Evolutionary conservation across 2,797 vertebrate species (phyloP).

Genomic region (Cynodonichthys magdalenae): DNA sequence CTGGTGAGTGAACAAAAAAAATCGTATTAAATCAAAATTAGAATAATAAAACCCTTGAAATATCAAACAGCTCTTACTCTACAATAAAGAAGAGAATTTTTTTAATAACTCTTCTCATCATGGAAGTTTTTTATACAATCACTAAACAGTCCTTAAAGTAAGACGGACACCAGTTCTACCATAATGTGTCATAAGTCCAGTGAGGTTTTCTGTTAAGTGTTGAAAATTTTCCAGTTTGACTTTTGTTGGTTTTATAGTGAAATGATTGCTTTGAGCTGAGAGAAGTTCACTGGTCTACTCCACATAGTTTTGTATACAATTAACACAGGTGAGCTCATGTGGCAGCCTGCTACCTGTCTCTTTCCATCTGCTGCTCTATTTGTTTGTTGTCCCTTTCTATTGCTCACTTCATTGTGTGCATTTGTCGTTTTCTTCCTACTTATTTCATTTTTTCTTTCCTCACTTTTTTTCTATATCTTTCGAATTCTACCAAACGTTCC

Average conservation of each 20-base stretch:
- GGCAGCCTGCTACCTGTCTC: conserved; percentile 40
- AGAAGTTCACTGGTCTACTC: background rate
- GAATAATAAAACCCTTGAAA: too few relatives aligned
- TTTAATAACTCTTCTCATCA: too few relatives aligned
- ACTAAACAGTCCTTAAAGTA: background rate
- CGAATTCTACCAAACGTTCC: background rate
- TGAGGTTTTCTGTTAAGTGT: background rate
- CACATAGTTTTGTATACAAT: conserved; percentile 13
- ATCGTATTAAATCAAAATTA: too few relatives aligned
- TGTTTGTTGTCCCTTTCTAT: conserved; percentile 37
- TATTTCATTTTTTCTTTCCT: conserved; percentile 27
- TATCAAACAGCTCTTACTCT: too few relatives aligned
- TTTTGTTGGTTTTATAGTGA: conserved; percentile 13
- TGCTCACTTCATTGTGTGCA: conserved; percentile 19
- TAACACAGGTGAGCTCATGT: conserved; percentile 6
- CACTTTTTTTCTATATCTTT: background rate
- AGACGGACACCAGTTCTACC: conserved; percentile 3
- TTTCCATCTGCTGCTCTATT: conserved; percentile 45
- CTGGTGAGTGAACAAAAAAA: too few relatives aligned
- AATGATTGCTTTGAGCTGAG: conserved; percentile 4
- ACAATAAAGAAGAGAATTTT: too few relatives aligned
- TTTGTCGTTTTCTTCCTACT: conserved; percentile 19
- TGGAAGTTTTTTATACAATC: too few relatives aligned
- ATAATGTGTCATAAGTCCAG: background rate
- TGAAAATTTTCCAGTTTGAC: conserved; percentile 17